These are phyloP conservation scores for Saiga tatarica DNA, from an alignment of 2,113 vertebrate genomes.

Conservation along the genomic window DNA sequence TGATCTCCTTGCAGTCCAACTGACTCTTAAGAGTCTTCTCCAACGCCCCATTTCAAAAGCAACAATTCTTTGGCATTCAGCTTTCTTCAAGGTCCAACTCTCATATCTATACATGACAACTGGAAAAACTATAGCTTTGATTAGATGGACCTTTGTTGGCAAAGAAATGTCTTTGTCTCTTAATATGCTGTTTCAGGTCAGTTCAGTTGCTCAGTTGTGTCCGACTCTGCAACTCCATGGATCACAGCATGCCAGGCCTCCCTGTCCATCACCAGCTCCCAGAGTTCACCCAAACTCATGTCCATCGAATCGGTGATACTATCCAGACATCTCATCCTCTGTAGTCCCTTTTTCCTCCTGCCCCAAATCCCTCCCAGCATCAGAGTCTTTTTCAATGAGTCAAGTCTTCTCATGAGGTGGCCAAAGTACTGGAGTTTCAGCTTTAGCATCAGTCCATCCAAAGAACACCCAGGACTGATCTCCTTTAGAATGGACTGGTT, in stretches of 20 bases:
- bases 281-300: too few relatives aligned
- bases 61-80: accelerated
- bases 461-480: too few relatives aligned
- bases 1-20: neutral
- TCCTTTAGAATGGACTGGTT: too few relatives aligned
- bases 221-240: accelerated
- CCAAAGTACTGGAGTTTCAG: too few relatives aligned
- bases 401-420: accelerated
- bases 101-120: neutral
- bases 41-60: neutral
- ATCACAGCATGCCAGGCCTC: too few relatives aligned
- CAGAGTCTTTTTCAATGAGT: too few relatives aligned
- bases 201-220: accelerated
- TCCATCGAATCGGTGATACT: too few relatives aligned
- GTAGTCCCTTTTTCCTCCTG: accelerated
- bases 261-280: too few relatives aligned
- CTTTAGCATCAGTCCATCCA: too few relatives aligned
- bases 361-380: too few relatives aligned
- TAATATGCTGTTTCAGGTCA: neutral
- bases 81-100: neutral
- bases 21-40: neutral
- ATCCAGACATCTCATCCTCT: too few relatives aligned
- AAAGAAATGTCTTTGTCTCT: neutral
- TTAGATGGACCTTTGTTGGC: neutral
- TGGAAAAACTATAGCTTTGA: neutral